Evolutionary conservation across 2,888 invertebrate genomes (phyloP), one percentile per base, ranked within the genome.

Genomic region (Mythimna albipuncta): DNA sequence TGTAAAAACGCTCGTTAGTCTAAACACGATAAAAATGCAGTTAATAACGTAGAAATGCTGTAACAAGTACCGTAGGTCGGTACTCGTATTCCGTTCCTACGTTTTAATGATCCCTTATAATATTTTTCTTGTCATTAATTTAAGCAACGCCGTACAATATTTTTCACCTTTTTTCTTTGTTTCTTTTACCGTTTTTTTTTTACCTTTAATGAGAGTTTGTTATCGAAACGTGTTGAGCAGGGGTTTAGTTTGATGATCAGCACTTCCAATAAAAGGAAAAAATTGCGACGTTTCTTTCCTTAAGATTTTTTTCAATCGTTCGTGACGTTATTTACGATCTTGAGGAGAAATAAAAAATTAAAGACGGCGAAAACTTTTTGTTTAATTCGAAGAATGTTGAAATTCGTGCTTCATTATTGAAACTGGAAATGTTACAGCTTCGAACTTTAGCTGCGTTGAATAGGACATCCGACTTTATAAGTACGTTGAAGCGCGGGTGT

Each of bases 241-340:
- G 75, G 77, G 75, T 75, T 85, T 77, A 79, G 85, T 85, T 87
- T 77, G 84, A 79, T 75, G 72, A 79, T 87, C 85, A 87, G 79
- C 87, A 83, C 69, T 76, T 81, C 59, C 64, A 72, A 64, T 71
- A 76, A 74, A 72, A 62, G 67, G 58, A 77, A 75, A 84, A 57
- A 41, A 62, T 52, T n/a, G 72, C 38, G 66, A 67, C 58, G 35
- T 64, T 70, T 64, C 58, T 70, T 76, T 57, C 67, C 55, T 57
- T 79, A 62, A 62, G 13, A 66, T 59, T 75, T 75, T 71, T 70
- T 75, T 63, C 52, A 79, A 72, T 65, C 35, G 63, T 82, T 70
- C 58, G 79, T 73, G 65, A 69, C 64, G 52, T 62, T 83, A 80
- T 80, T 80, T 74, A 65, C 69, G 69, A 64, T 66, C 61, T 83